phyloP scores from a whole-genome alignment of 2,797 vertebrate species.

The Limosa lapponica region DNA sequence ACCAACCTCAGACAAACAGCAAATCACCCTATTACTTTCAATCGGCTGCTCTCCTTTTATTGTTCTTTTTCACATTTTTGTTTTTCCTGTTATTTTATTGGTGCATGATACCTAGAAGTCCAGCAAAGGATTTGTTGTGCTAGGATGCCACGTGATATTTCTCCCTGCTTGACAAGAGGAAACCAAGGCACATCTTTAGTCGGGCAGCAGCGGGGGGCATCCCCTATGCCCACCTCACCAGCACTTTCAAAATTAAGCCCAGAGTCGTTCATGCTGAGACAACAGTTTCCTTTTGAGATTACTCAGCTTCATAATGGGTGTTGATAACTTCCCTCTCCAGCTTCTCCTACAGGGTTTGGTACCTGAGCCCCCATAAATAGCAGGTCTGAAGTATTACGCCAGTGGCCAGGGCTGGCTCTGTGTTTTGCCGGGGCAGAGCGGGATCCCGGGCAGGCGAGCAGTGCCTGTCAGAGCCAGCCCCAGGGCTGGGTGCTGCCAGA shows the following conservation, averaged over 20 bases:
- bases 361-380: background rate
- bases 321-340: background rate
- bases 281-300: background rate
- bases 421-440: rapidly evolving
- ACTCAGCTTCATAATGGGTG: rapidly evolving
- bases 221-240: rapidly evolving
- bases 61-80: background rate
- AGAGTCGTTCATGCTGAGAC: background rate
- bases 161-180: rapidly evolving
- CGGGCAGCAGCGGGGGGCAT: rapidly evolving
- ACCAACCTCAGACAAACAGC: background rate
- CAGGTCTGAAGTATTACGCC: rapidly evolving
- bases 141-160: background rate
- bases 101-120: background rate
- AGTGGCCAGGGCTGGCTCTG: background rate
- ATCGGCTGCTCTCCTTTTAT: background rate
- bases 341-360: background rate
- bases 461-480: rapidly evolving
- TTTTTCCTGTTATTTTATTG: background rate
- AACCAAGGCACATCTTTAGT: background rate
- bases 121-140: background rate
- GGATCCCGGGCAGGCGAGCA: rapidly evolving
- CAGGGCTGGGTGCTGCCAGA: rapidly evolving
- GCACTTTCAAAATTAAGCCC: rapidly evolving
- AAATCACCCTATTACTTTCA: background rate